Base-by-base conservation (phyloP, 2,113 vertebrate species). In the Tricholaema leucomelas region DNA sequence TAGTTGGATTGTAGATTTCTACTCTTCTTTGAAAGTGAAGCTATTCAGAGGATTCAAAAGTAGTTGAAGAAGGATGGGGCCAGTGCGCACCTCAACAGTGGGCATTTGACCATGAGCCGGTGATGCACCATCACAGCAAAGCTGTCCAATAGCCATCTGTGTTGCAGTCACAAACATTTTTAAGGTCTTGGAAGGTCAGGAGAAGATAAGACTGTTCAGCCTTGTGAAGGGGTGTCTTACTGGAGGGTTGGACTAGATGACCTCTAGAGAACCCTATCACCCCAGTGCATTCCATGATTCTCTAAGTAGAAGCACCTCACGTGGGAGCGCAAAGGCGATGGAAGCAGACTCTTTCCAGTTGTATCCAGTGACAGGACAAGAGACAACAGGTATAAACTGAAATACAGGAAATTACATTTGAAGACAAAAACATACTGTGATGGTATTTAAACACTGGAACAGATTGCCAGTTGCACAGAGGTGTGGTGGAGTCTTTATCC, bases 51-150 rank as follows among this genome's bases (percentile, higher is more conserved):
- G 5, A 73, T 52, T 56, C 10, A 56, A 52, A 64, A 85, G 3
- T 15, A 56, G 1, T 33, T 46, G 28, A 6, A 40, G 42, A 81
- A 40, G 13, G 13, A 38, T 21, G 20, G 20, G 18, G 25, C 2
- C 12, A 52, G 38, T 2, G 5, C 28, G 31, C 5, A 31, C 9
- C 8, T 65, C 9, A 46, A 21, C 3, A 12, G 3, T 6, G 28
- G 2, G 16, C 1, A 6, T 4, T 10, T 77, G 21, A 33, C 25
- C 31, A 33, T 0, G 0, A 60, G 9, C 9, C 28, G 73, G 21
- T 8, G 72, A 21, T 28, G 9, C 4, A 18, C 8, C 31, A 19
- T 4, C 42, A 33, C 7, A 55, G 31, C 38, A 56, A 36, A 65
- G 55, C 5, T 65, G 38, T 7, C 2, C 55, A 70, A 40, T 9